These are phyloP conservation scores for Euzetes globulus DNA, from an alignment of 2,888 invertebrate genomes.

Conservation along the genomic window DNA sequence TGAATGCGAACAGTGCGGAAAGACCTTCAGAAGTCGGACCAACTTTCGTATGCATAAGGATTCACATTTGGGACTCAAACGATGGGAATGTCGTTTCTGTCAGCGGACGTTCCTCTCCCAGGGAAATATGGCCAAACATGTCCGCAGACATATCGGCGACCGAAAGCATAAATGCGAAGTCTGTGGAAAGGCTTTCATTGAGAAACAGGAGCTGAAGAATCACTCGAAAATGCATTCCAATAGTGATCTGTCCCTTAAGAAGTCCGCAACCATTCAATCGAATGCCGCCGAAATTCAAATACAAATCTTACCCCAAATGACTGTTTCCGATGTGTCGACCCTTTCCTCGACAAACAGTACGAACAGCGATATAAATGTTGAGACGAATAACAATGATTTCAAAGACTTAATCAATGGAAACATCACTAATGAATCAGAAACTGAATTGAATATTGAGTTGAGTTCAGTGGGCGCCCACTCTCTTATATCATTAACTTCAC, in stretches of 20 bases:
- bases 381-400: neutral
- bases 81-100: slow-evolving; percentile 39
- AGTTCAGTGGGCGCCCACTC: neutral
- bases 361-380: neutral
- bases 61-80: slow-evolving; percentile 39
- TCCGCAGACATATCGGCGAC: slow-evolving; percentile 40
- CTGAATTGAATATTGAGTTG: neutral
- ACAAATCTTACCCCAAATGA: neutral
- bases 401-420: neutral
- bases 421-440: neutral
- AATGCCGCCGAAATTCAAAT: neutral
- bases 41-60: slow-evolving; percentile 40
- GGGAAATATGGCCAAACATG: slow-evolving; percentile 41
- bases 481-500: neutral
- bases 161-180: slow-evolving; percentile 40
- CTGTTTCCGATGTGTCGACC: neutral
- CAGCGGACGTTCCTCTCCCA: slow-evolving; percentile 38
- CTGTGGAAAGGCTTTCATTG: slow-evolving; percentile 41
- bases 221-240: slow-evolving; percentile 43
- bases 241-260: neutral
- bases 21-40: slow-evolving; percentile 39
- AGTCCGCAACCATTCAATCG: neutral
- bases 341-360: neutral
- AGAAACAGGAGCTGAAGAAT: slow-evolving; percentile 41
- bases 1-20: slow-evolving; percentile 40